phyloP scores from a whole-genome alignment of 1,140 invertebrate species.

The Monomorium pharaonis region DNA sequence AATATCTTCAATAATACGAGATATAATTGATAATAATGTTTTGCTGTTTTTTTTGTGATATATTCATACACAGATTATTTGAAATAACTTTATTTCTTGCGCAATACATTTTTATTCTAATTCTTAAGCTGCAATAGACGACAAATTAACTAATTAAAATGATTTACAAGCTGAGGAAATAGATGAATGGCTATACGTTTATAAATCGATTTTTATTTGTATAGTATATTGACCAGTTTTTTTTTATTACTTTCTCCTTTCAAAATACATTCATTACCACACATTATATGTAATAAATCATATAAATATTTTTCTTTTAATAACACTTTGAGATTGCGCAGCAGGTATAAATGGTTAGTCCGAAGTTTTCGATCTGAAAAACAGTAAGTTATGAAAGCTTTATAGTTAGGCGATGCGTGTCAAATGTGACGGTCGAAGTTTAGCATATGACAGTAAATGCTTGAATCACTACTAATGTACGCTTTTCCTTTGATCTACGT shows the following conservation, averaged over 20 bases:
- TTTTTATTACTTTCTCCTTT: neutral
- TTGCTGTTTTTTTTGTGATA: neutral
- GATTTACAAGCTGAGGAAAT: neutral
- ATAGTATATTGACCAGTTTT: neutral
- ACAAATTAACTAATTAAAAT: neutral
- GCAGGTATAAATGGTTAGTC: neutral
- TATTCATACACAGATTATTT: neutral
- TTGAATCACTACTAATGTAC: constrained; percentile 39
- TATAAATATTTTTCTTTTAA: neutral
- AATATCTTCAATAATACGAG: neutral
- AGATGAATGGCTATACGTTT: neutral
- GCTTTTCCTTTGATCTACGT: constrained; percentile 43
- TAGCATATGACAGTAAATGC: constrained; percentile 23
- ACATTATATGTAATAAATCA: neutral
- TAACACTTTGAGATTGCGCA: neutral
- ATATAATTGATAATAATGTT: neutral
- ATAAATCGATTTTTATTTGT: neutral
- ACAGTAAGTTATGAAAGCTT: neutral
- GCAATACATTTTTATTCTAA: neutral
- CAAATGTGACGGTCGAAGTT: constrained; percentile 26
- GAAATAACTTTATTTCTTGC: neutral
- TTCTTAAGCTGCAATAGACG: neutral
- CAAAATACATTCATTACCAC: neutral
- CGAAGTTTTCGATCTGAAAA: neutral
- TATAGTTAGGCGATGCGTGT: neutral